phyloP scores from a whole-genome alignment of 2,113 vertebrate genomes.

The Neolamprologus sp. region DNA sequence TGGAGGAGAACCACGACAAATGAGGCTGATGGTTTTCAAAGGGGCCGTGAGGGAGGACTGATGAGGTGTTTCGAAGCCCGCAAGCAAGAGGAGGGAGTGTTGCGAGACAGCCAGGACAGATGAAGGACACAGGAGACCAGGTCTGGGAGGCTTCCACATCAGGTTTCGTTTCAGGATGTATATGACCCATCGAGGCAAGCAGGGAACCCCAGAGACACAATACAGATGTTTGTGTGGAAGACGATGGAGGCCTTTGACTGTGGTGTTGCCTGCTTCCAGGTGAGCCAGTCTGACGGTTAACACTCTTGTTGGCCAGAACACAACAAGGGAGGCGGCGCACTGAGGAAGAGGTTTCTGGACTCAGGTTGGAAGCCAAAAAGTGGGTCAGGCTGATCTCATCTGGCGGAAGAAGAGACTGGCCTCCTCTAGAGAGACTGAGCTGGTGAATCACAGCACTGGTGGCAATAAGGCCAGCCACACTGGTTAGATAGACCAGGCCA shows the following conservation, averaged over 20 bases:
- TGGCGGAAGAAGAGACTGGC: not conserved
- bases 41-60: not conserved
- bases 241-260: not conserved
- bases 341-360: not conserved
- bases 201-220: slow-evolving; percentile 82
- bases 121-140: slow-evolving; percentile 29
- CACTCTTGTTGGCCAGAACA: slow-evolving; percentile 39
- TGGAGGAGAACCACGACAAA: not conserved
- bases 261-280: not conserved
- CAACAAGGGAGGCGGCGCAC: slow-evolving; percentile 1
- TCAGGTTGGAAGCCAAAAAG: slow-evolving; percentile 5
- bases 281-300: not conserved
- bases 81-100: slow-evolving; percentile 56
- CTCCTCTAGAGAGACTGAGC: slow-evolving; percentile 58
- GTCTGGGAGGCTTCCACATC: not conserved
- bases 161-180: slow-evolving; percentile 23
- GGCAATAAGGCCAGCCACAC: slow-evolving; percentile 80
- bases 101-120: slow-evolving; percentile 60
- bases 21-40: not conserved
- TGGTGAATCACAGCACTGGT: slow-evolving; percentile 77
- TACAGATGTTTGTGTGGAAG: slow-evolving; percentile 41
- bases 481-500: slow-evolving; percentile 84
- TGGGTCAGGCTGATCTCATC: not conserved
- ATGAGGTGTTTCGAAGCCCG: slow-evolving; percentile 59
- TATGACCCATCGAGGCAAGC: slow-evolving; percentile 72